These are phyloP conservation scores for Clostera curtula DNA, from an alignment of 2,888 invertebrate species.

Conservation along the genomic window DNA sequence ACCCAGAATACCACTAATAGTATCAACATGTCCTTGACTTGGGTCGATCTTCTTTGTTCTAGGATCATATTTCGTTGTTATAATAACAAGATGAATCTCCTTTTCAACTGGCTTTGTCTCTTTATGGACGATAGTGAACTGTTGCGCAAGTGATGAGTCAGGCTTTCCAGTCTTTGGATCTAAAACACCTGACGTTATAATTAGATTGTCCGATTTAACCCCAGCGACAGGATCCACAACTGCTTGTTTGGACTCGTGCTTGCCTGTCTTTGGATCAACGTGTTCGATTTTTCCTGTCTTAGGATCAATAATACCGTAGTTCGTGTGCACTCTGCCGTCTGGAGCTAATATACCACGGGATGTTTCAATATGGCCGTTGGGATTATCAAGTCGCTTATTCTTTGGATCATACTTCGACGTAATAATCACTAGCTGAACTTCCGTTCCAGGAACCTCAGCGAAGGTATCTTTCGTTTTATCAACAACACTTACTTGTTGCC, in stretches of 20 bases:
- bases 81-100: constrained; percentile 75
- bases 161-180: constrained; percentile 75
- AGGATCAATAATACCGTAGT: constrained; percentile 71
- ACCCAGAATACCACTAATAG: constrained; percentile 76
- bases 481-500: constrained; percentile 61
- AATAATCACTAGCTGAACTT: constrained; percentile 59
- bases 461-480: constrained; percentile 46
- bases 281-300: constrained; percentile 73
- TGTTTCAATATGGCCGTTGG: constrained; percentile 71
- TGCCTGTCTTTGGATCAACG: constrained; percentile 72
- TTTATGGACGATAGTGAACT: constrained; percentile 68
- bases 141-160: constrained; percentile 71
- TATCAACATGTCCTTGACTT: constrained; percentile 57
- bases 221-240: constrained; percentile 54
- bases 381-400: constrained; percentile 70
- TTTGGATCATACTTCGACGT: constrained; percentile 76
- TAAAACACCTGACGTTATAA: constrained; percentile 69
- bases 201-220: constrained; percentile 65
- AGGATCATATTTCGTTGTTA: constrained; percentile 77
- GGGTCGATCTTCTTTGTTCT: constrained; percentile 65
- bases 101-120: constrained; percentile 54
- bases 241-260: constrained; percentile 74
- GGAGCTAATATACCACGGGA: constrained; percentile 60
- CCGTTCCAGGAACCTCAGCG: constrained; percentile 47
- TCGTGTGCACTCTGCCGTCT: constrained; percentile 70